Percentiles rank a stretch among this genome's conserved stretches.
These are phyloP conservation scores for Drosophila mauritiana DNA, from an alignment of 1,140 invertebrate species.

Conservation along the genomic window DNA sequence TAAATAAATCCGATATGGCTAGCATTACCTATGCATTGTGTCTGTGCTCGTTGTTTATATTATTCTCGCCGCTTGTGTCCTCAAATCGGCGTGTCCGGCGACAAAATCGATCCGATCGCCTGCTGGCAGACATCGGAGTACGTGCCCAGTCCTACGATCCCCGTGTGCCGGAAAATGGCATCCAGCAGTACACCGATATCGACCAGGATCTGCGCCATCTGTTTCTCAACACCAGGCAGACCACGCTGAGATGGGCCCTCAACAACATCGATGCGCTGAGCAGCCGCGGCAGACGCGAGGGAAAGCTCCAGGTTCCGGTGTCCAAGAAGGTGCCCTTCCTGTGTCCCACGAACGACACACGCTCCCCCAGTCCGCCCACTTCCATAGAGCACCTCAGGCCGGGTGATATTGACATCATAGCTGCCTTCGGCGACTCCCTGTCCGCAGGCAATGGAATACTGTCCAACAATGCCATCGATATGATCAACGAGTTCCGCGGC, in stretches of 20 bases:
- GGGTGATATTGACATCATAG: slow-evolving; percentile 89
- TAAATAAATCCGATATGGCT: background rate
- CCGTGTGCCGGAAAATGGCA: slow-evolving; percentile 21
- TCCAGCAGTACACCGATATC: slow-evolving; percentile 55
- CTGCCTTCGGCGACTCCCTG: slow-evolving; percentile 89
- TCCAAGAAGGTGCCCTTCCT: slow-evolving; percentile 46
- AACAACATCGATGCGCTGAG: slow-evolving; percentile 36
- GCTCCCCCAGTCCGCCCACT: slow-evolving; percentile 84
- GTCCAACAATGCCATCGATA: slow-evolving; percentile 57
- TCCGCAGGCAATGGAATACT: slow-evolving; percentile 87
- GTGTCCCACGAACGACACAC: slow-evolving; percentile 63
- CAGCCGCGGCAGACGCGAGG: slow-evolving; percentile 34
- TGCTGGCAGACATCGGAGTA: slow-evolving; percentile 57
- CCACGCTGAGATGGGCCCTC: slow-evolving; percentile 38
- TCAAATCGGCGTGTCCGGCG: slow-evolving; percentile 19
- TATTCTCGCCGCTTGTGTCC: background rate
- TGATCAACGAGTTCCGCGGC: slow-evolving; percentile 74
- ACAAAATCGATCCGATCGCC: slow-evolving; percentile 55
- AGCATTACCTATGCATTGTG: slow-evolving; percentile 4
- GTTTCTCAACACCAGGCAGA: slow-evolving; percentile 32
- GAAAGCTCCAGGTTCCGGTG: slow-evolving; percentile 56
- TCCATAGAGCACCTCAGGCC: slow-evolving; percentile 86
- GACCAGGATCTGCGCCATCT: slow-evolving; percentile 49
- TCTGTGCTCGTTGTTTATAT: background rate
- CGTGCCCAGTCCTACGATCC: slow-evolving; percentile 32